Evolutionary conservation across 2,797 vertebrate genomes (phyloP).

Genomic region (Falco biarmicus): DNA sequence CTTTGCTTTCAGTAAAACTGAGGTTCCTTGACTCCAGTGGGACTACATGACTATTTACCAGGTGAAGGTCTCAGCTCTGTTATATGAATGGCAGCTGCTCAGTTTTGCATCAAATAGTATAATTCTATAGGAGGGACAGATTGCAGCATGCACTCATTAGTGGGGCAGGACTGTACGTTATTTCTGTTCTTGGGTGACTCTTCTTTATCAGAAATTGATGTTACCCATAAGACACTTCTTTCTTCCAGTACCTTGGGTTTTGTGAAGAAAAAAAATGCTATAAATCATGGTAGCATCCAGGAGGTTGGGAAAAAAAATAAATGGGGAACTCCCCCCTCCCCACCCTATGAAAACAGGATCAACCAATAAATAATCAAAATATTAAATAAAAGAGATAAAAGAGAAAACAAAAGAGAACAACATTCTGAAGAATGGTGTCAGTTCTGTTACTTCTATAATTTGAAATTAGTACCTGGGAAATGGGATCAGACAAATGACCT

Average conservation of each 20-base stretch:
- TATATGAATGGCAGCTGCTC: background rate
- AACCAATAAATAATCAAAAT: background rate
- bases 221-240: background rate
- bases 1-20: background rate
- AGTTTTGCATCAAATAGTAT: background rate
- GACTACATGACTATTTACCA: background rate
- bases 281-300: background rate
- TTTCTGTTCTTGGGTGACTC: background rate
- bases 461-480: background rate
- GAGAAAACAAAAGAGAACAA: background rate
- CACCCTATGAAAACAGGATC: background rate
- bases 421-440: background rate
- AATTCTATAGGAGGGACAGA: background rate
- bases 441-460: background rate
- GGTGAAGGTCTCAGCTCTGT: background rate
- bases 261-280: background rate
- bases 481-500: background rate
- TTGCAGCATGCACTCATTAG: background rate
- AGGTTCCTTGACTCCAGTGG: background rate
- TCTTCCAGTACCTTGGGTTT: background rate
- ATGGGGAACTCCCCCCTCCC: no score
- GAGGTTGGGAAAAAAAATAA: background rate
- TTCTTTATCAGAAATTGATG: background rate
- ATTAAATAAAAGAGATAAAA: background rate
- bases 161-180: background rate